These are phyloP conservation scores for Thalassaphorura encarpata DNA, from an alignment of 1,140 invertebrate species.

Conservation along the genomic window DNA sequence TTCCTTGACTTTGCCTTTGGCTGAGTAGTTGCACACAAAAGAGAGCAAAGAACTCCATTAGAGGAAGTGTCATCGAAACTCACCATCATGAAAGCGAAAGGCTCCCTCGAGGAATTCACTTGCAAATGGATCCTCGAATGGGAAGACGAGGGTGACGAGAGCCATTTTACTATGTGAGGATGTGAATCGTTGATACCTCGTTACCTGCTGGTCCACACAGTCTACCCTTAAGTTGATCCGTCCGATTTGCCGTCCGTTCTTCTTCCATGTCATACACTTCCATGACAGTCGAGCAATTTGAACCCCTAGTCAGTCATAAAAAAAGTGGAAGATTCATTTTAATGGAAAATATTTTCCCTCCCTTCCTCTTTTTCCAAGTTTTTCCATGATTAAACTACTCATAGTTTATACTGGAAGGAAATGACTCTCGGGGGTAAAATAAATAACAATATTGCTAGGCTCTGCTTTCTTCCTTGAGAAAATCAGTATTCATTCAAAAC, in stretches of 20 bases:
- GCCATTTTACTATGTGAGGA: slow-evolving; percentile 37
- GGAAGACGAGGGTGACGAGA: slow-evolving; percentile 21
- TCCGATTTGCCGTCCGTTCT: slow-evolving; percentile 11
- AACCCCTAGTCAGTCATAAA: slow-evolving; percentile 34
- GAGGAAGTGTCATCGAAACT: no score
- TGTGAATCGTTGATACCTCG: slow-evolving; percentile 31
- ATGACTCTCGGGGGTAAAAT: no score
- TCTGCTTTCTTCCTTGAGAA: no score
- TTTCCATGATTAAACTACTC: no score
- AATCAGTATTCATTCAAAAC: no score
- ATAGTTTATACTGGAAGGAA: no score
- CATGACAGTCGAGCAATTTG: slow-evolving; percentile 48
- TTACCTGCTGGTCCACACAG: slow-evolving; percentile 25
- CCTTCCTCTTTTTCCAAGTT: no score
- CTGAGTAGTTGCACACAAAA: no score
- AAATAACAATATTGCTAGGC: no score
- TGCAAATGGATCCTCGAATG: slow-evolving; percentile 19
- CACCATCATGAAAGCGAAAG: slow-evolving; percentile 63
- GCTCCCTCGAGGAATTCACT: slow-evolving; percentile 54
- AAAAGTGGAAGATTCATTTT: not conserved
- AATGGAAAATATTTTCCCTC: no score
- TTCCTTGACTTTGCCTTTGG: no score
- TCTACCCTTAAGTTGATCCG: slow-evolving; percentile 19
- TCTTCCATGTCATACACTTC: slow-evolving; percentile 47
- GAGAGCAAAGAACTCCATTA: no score